phyloP scores from a whole-genome alignment of 2,797 vertebrate genomes.

The Parauchenoglanis punctatus region DNA sequence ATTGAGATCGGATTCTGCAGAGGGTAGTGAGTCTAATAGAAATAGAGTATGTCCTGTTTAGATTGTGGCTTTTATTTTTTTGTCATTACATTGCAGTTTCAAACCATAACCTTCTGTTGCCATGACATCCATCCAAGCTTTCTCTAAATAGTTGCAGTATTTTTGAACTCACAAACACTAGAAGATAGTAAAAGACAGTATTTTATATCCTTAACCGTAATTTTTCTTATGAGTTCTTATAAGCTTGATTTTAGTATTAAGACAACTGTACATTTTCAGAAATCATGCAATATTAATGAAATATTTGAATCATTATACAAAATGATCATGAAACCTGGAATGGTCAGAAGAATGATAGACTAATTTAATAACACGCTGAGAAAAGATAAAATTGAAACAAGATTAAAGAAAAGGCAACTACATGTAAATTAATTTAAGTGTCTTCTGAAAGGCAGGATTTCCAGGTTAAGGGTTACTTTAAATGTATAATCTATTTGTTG shows the following conservation, averaged over 20 bases:
- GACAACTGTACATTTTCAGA: not conserved
- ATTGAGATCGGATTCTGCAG: not conserved
- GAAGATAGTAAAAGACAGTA: not conserved
- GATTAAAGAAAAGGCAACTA: not conserved
- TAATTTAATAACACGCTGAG: not conserved
- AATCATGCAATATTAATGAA: not conserved
- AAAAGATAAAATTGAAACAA: not conserved
- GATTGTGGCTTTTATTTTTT: conserved; percentile 44
- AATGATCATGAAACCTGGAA: not conserved
- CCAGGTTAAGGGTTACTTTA: not conserved
- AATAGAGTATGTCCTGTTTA: conserved; percentile 49
- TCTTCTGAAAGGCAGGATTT: not conserved
- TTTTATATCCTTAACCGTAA: not conserved
- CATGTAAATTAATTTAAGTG: not conserved
- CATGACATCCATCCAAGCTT: conserved; percentile 70
- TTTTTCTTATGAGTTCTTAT: not conserved
- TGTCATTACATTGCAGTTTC: conserved; percentile 61
- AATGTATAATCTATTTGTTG: not conserved
- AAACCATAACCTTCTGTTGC: conserved; percentile 70
- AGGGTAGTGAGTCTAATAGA: conserved; percentile 41
- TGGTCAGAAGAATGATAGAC: too few relatives aligned
- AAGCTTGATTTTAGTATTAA: not conserved
- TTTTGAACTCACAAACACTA: not conserved
- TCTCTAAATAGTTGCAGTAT: conserved; percentile 69
- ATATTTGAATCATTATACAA: not conserved